phyloP scores from a whole-genome alignment of 2,888 invertebrate genomes.

The Muschampia plurimacula region DNA sequence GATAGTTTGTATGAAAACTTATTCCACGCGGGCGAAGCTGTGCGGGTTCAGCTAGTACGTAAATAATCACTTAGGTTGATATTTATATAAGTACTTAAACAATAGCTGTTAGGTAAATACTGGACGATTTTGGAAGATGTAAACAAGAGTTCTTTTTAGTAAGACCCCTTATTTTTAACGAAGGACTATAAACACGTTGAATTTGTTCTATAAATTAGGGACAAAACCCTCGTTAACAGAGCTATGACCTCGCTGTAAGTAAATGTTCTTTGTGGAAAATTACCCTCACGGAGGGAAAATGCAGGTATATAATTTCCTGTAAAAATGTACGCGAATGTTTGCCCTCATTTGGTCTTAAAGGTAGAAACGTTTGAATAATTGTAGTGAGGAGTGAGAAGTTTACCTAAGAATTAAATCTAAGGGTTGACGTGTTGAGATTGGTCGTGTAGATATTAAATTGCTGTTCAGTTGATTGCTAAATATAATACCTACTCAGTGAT shows the following conservation, averaged over 20 bases:
- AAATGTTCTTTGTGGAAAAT: conserved; percentile 33
- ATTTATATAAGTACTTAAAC: too few relatives aligned
- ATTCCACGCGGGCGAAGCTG: too few relatives aligned
- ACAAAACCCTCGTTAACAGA: conserved; percentile 48
- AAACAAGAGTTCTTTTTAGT: background rate
- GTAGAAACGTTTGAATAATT: conserved; percentile 41
- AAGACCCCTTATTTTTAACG: background rate
- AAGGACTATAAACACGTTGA: conserved; percentile 25
- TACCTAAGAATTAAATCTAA: conserved; percentile 20
- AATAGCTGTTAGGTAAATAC: background rate
- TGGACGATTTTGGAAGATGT: background rate
- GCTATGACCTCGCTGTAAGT: conserved; percentile 26
- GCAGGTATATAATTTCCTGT: conserved; percentile 55
- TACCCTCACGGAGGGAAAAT: conserved; percentile 46
- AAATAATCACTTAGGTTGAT: too few relatives aligned
- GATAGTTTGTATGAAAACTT: too few relatives aligned
- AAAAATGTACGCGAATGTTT: conserved; percentile 48
- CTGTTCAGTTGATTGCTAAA: background rate
- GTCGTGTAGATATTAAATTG: background rate
- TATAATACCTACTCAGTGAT: too few relatives aligned
- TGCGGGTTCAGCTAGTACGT: too few relatives aligned
- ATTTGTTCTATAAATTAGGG: conserved; percentile 44
- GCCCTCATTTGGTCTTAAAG: conserved; percentile 50
- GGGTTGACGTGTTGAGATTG: background rate
- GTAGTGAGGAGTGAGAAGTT: conserved; percentile 15